Base-by-base conservation (phyloP, 2,888 invertebrate genomes). In the Ferrisia virgata region DNA sequence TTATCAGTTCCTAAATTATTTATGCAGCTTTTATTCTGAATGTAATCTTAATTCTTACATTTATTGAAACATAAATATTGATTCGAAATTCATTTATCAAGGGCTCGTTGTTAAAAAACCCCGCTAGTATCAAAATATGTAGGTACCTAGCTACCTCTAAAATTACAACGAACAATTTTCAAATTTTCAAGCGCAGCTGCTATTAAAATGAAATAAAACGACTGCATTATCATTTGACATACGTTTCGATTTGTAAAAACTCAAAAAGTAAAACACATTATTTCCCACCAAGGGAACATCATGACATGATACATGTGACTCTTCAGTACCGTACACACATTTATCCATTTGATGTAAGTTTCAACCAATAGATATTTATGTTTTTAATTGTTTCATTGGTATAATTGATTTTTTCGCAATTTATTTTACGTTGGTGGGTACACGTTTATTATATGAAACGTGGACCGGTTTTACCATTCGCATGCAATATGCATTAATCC, bases 321-420 rank as follows among this genome's bases (percentile, higher is more conserved):
- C 33, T 33, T n/a, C 33, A 31, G 72, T 72, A n/a, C n/a, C n/a
- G n/a, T n/a, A n/a, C n/a, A n/a, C 33, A 58, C 58, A 15, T n/a
- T 47, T 22, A 31, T 11, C 11, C 33, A n/a, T 33, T 31, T n/a
- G 33, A 15, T 72, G 33, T 2, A 33, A 72, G 72, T 64, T 13
- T 13, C 8, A 40, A 40, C 47, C 47, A 13, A 47, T n/a, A 0
- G 33, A 31, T 72, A 33, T 72, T 33, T 72, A 33, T 15, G 31
- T 72, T 31, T 72, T 33, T 33, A 72, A 72, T 33, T 28, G 28
- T 72, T 31, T 72, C 31, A 72, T 72, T 11, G 33, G 28, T 72
- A 33, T 72, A 72, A 72, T 72, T 11, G 33, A 72, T 72, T 72
- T 72, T 72, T 72, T n/a, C 31, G 33, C 72, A 72, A 72, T 31